A percentile compares a stretch with the other conserved stretches of the same genome.
Conservation (phyloP, 2,888 invertebrate species). For the Leptopilina myrica region DNA sequence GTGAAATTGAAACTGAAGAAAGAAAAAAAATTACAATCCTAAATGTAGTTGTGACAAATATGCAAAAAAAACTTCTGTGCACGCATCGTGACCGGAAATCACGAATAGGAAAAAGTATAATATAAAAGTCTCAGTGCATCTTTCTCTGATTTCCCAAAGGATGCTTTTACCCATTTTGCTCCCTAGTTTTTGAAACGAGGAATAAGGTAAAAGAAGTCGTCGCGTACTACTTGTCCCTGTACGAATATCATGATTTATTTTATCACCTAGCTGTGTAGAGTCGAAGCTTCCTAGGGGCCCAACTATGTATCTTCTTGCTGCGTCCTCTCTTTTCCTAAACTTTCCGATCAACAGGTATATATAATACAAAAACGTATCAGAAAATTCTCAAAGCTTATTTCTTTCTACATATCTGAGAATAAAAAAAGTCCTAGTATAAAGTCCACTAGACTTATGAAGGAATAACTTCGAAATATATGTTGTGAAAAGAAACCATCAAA, state of each 20-base stretch:
- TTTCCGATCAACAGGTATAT: conserved; percentile 30
- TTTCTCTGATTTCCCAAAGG: conserved; percentile 74
- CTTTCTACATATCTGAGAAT: no score
- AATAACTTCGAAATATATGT: background rate
- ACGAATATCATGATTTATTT: conserved; percentile 29
- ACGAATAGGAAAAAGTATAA: conserved; percentile 19
- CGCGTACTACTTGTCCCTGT: conserved; percentile 18
- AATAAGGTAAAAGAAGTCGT: conserved; percentile 21
- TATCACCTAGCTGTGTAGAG: conserved; percentile 5
- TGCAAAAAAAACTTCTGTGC: background rate
- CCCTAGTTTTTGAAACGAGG: conserved; percentile 15
- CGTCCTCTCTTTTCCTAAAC: background rate
- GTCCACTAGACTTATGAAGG: conserved; percentile 6
- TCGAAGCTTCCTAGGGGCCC: conserved; percentile 11
- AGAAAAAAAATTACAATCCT: no score
- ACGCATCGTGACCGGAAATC: conserved; percentile 36
- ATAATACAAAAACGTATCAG: background rate
- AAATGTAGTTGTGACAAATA: no score
- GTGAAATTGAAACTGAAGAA: no score
- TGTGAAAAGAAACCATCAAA: conserved; percentile 6
- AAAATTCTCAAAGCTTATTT: conserved; percentile 7
- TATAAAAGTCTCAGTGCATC: conserved; percentile 65
- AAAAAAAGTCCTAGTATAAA: no score
- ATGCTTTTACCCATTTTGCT: conserved; percentile 48
- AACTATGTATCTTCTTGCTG: conserved; percentile 1